Evolutionary conservation across 1,140 invertebrate genomes (phyloP).

Genomic region (Triops longicaudatus): DNA sequence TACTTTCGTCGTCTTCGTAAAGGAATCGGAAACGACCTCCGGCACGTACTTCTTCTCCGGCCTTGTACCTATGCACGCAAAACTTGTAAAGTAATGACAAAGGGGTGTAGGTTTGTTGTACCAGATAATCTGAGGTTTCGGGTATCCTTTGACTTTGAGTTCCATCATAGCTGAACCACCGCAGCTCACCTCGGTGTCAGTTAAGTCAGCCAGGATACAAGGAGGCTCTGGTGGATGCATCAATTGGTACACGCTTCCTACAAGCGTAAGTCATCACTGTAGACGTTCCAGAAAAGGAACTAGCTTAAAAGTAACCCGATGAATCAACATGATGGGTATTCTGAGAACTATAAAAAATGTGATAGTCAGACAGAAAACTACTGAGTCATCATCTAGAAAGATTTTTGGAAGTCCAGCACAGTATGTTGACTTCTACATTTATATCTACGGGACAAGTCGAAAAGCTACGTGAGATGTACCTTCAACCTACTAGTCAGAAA

Average conservation of each 20-base stretch:
- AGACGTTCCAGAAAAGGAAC: too few relatives aligned
- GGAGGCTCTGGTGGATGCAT: slow-evolving; percentile 72
- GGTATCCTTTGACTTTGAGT: slow-evolving; percentile 75
- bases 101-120: slow-evolving; percentile 32
- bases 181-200: slow-evolving; percentile 66
- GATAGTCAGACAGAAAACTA: too few relatives aligned
- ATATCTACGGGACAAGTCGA: too few relatives aligned
- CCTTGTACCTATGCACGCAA: slow-evolving; percentile 52
- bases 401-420: too few relatives aligned
- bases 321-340: too few relatives aligned
- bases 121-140: slow-evolving; percentile 84
- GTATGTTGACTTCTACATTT: too few relatives aligned
- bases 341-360: too few relatives aligned
- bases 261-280: slow-evolving; percentile 28
- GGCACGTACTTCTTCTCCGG: slow-evolving; percentile 68
- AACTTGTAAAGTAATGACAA: slow-evolving; percentile 24
- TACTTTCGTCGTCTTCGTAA: slow-evolving; percentile 85
- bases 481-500: too few relatives aligned
- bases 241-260: slow-evolving; percentile 67
- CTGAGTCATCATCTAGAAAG: too few relatives aligned
- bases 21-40: slow-evolving; percentile 75
- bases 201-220: slow-evolving; percentile 48
- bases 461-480: too few relatives aligned
- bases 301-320: too few relatives aligned
- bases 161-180: slow-evolving; percentile 94